Evolutionary conservation across 2,113 vertebrate genomes (phyloP).

Genomic region (Xenopus laevis): DNA sequence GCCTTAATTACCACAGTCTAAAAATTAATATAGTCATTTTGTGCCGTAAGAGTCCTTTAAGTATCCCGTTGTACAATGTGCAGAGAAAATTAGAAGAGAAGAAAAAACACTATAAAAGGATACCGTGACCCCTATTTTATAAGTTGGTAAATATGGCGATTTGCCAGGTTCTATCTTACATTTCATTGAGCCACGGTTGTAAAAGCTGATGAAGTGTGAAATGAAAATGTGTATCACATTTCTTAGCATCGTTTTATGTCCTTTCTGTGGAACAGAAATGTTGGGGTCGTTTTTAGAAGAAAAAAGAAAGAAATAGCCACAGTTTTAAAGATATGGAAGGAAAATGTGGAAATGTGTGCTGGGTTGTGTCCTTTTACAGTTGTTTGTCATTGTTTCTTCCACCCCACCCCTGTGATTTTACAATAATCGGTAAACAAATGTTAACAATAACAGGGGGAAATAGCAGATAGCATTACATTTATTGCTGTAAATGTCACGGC

Average conservation of each 20-base stretch:
- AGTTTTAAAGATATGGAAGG: slow-evolving; percentile 59
- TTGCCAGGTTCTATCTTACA: slow-evolving; percentile 63
- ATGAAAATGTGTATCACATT: slow-evolving; percentile 86
- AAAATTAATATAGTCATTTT: background rate
- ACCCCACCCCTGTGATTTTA: slow-evolving; percentile 12
- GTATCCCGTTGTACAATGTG: background rate
- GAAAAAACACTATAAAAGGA: slow-evolving; percentile 23
- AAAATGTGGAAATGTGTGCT: slow-evolving; percentile 58
- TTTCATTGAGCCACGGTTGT: slow-evolving; percentile 68
- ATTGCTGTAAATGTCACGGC: slow-evolving; percentile 39
- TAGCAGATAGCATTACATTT: slow-evolving; percentile 34
- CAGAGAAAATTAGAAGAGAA: slow-evolving; percentile 1
- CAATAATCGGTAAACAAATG: slow-evolving; percentile 48
- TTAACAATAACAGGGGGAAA: slow-evolving; percentile 42
- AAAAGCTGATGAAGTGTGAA: slow-evolving; percentile 85
- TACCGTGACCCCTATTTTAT: slow-evolving; percentile 61
- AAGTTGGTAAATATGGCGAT: slow-evolving; percentile 63
- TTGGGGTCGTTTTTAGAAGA: slow-evolving; percentile 55
- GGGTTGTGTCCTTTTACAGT: slow-evolving; percentile 53
- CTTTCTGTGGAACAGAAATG: slow-evolving; percentile 64
- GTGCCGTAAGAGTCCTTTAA: background rate
- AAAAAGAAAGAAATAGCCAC: slow-evolving; percentile 23
- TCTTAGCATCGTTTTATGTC: slow-evolving; percentile 78
- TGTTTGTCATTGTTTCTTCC: slow-evolving; percentile 24
- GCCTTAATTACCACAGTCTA: background rate